phyloP scores from a whole-genome alignment of 92 coral and sea anemone species.

The Epizoanthus stellaris region DNA sequence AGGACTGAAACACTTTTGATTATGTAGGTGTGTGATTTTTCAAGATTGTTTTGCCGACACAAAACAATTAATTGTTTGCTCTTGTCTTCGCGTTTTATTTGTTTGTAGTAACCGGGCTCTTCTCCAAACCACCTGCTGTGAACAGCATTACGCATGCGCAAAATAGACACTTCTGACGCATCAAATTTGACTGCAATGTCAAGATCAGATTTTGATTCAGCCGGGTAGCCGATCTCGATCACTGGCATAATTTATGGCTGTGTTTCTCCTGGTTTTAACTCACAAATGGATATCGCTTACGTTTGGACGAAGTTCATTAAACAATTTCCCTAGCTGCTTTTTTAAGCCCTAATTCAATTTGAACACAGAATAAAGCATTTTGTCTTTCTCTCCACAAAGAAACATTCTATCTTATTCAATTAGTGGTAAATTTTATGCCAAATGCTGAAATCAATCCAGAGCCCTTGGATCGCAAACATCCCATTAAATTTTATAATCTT shows the following conservation, averaged over 20 bases:
- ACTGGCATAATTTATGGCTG: neutral
- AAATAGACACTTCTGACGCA: neutral
- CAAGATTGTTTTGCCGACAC: slow-evolving; percentile 35
- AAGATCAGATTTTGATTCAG: slow-evolving; percentile 13
- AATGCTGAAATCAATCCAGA: slow-evolving; percentile 19
- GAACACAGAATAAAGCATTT: slow-evolving; percentile 25
- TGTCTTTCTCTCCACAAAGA: slow-evolving; percentile 33
- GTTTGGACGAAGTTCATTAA: slow-evolving; percentile 8
- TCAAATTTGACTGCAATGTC: neutral
- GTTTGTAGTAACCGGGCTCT: neutral
- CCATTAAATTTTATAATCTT: neutral
- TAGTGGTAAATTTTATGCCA: slow-evolving; percentile 43
- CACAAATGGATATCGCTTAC: neutral
- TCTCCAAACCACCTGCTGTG: slow-evolving; percentile 37
- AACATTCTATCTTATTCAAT: slow-evolving; percentile 38
- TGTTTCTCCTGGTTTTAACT: neutral
- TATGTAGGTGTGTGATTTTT: slow-evolving; percentile 25
- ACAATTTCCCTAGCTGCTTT: slow-evolving; percentile 33
- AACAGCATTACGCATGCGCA: slow-evolving; percentile 20
- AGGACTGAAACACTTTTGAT: slow-evolving; percentile 6
- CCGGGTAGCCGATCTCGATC: neutral
- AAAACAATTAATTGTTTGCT: slow-evolving; percentile 25
- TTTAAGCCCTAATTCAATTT: slow-evolving; percentile 23
- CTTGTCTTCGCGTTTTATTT: slow-evolving; percentile 26
- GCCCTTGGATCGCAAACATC: neutral